Base-by-base conservation (phyloP, 2,113 vertebrate genomes). In the Scalopus aquaticus region DNA sequence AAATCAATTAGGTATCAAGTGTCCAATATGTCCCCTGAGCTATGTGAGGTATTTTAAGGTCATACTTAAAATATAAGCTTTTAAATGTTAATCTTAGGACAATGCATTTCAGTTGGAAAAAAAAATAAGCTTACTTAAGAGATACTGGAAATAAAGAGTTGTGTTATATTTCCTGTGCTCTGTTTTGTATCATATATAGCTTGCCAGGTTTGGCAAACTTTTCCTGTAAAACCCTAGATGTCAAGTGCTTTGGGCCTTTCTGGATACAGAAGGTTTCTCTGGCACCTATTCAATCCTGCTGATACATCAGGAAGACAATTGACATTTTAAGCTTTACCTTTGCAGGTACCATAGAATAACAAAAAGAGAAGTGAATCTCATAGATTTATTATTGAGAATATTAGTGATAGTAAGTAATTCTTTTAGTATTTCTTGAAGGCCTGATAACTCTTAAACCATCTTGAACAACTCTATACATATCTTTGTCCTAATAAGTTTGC, bases 341-440 rank as follows among this genome's bases (percentile, higher is more conserved):
- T 56, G 54, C 54, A 22, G 20, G 54, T 28, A 32, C 9, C 10
- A 39, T 62, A 94, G 80, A 85, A 92, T 80, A 42, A 32, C 35
- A 92, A 85, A 65, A 96, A 74, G 19, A 76, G 26, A 97, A 93
- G 2, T 4, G 70, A 17, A 44, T 79, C 85, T 93, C 96, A 54
- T 64, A 81, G 32, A 78, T 94, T 94, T 97, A 94, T 92, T 92
- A 79, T 83, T 39, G 19, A 39, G 12, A 39, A 39, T 39, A 35
- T 35, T 69, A 6, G 17, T 35, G 15, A 35, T 69, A 69, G 19
- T 32, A n/a, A n/a, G 26, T n/a, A 69, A 35, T 35, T 16, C 10
- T 67, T 67, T 5, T 88, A 84, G 81, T 65, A 96, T 97, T 96
- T 88, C 90, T 94, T 96, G 51, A 94, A 95, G 89, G 37, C 90